Evolutionary conservation across 2,113 vertebrate genomes (phyloP).

Genomic region (Nycticorax nycticorax): DNA sequence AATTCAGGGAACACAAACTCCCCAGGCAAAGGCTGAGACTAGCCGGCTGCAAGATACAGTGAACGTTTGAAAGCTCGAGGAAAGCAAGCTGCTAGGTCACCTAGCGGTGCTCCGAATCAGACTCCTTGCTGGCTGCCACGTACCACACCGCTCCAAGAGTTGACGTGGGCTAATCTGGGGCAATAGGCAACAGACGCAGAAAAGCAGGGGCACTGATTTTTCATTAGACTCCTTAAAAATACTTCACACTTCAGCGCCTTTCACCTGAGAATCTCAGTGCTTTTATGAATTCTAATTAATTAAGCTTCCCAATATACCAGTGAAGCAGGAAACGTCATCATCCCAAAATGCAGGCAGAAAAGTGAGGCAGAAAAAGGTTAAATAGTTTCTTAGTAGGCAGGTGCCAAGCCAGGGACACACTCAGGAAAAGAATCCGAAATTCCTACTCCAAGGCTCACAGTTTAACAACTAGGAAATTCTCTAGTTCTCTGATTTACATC

Average conservation of each 20-base stretch:
- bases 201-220: background rate
- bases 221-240: conserved; percentile 20
- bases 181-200: background rate
- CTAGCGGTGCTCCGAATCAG: background rate
- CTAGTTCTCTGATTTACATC: conserved; percentile 47
- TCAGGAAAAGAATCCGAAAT: background rate
- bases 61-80: background rate
- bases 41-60: background rate
- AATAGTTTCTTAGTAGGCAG: conserved; percentile 8
- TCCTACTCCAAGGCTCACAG: background rate
- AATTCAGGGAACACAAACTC: conserved; percentile 13
- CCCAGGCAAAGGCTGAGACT: background rate
- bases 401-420: background rate
- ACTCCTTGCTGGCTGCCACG: background rate
- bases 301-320: conserved; percentile 30
- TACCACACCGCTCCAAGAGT: background rate
- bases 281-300: conserved; percentile 49
- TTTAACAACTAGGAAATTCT: conserved; percentile 31
- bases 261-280: background rate
- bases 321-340: conserved; percentile 18
- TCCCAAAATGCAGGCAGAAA: background rate
- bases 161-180: background rate
- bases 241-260: conserved; percentile 28
- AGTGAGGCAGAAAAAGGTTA: conserved; percentile 24
- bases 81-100: background rate